phyloP scores from a whole-genome alignment of 2,888 invertebrate species.

The Terebella lapidaria region DNA sequence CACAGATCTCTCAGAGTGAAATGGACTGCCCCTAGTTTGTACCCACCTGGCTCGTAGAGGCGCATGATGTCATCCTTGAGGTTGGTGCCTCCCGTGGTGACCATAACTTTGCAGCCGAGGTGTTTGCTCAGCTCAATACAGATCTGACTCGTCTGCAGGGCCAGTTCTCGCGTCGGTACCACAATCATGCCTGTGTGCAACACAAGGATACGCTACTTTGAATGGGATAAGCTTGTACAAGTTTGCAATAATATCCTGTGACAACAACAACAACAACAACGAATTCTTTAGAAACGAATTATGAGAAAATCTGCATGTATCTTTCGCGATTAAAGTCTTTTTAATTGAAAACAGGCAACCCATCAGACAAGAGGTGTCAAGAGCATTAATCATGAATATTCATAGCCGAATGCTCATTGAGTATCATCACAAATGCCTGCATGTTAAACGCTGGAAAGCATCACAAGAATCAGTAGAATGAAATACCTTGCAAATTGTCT shows the following conservation, averaged over 20 bases:
- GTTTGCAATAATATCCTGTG: no score
- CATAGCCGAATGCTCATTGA: no score
- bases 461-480: no score
- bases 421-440: no score
- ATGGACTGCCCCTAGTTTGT: no score
- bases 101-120: constrained; percentile 96
- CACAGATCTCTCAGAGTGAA: no score
- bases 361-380: no score
- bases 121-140: constrained; percentile 98
- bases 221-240: not conserved
- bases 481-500: constrained; percentile 88
- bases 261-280: not conserved
- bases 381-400: no score
- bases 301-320: no score
- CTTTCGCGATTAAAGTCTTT: no score
- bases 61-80: constrained; percentile 97
- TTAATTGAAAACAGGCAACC: no score
- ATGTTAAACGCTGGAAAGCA: no score
- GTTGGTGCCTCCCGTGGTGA: constrained; percentile 95
- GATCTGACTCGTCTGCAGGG: constrained; percentile 98
- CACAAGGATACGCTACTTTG: not conserved
- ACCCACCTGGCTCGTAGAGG: constrained; percentile 92
- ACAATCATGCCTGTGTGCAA: constrained; percentile 78
- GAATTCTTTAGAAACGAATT: not conserved
- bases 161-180: constrained; percentile 96